Base-by-base conservation (phyloP, 2,888 invertebrate genomes). In the Hypolimnas misippus region DNA sequence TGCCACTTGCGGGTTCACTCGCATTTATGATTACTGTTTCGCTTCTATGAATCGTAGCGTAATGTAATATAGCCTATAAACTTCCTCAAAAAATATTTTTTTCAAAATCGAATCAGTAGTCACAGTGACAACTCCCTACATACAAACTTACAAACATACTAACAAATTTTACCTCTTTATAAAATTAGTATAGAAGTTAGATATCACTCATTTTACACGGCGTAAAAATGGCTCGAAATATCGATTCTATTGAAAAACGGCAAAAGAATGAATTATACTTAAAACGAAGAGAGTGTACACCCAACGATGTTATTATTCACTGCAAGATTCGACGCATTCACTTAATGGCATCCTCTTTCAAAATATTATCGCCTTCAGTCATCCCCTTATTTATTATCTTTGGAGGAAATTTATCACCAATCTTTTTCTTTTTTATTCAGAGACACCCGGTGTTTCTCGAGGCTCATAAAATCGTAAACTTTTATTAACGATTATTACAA, bases 341-440 rank as follows among this genome's bases (percentile, higher is more conserved):
- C 42, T 42, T 42, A 21, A 21, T 19, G 16, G 44, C 17, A 17
- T 19, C 19, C 19, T 21, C 44, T 21, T 46, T 46, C 44, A 46
- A 46, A 42, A 46, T 46, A n/a, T 21, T 46, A 46, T 46, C 19
- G n/a, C 21, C 12, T 12, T n/a, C n/a, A 46, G 44, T n/a, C 44
- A 21, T 19, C n/a, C 44, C 44, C n/a, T 21, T 46, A 21, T 46
- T 46, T 46, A 46, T 46, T 46, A 46, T 46, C 44, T 12, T 44
- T 46, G 21, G 1, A 16, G 42, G 17, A 21, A 19, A 46, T 12
- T 46, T 46, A 46, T 46, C 44, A 46, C 44, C 44, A 46, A 46
- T 46, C 12, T 46, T 44, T n/a, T n/a, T n/a, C n/a, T n/a, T n/a
- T n/a, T n/a, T 44, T 46, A 21, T 44, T 12, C 6, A 19, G n/a